Conservation (phyloP, 1,140 invertebrate species). For the Trypoxylus dichotomus region DNA sequence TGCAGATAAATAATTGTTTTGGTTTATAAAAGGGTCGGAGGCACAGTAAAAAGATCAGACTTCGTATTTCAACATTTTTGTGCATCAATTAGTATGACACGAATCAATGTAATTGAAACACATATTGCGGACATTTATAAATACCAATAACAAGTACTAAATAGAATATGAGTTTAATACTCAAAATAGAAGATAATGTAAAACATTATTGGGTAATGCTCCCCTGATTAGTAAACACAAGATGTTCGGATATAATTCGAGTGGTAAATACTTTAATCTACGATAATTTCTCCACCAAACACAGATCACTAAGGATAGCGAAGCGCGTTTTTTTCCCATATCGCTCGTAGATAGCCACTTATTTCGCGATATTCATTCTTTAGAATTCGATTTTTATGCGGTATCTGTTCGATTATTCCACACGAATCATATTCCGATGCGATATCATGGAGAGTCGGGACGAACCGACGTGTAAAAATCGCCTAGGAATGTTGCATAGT, state of each 20-base stretch:
- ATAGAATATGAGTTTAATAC: no score
- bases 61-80: no score
- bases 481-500: constrained; percentile 21
- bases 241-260: neutral
- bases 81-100: no score
- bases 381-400: constrained; percentile 16
- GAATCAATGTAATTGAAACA: no score
- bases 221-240: neutral
- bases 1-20: no score
- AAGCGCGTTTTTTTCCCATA: neutral
- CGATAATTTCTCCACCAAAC: neutral
- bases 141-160: no score
- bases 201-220: neutral
- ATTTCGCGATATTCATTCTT: constrained; percentile 20
- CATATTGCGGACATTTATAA: no score
- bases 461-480: neutral
- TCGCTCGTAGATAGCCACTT: neutral
- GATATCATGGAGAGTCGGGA: constrained; percentile 6
- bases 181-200: neutral
- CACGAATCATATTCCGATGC: constrained; percentile 21
- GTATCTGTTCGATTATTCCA: constrained; percentile 16
- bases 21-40: no score
- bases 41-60: no score
- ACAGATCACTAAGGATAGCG: neutral
- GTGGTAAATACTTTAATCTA: neutral